phyloP scores from a whole-genome alignment of 2,888 invertebrate genomes.

The Drosophila diplacantha region DNA sequence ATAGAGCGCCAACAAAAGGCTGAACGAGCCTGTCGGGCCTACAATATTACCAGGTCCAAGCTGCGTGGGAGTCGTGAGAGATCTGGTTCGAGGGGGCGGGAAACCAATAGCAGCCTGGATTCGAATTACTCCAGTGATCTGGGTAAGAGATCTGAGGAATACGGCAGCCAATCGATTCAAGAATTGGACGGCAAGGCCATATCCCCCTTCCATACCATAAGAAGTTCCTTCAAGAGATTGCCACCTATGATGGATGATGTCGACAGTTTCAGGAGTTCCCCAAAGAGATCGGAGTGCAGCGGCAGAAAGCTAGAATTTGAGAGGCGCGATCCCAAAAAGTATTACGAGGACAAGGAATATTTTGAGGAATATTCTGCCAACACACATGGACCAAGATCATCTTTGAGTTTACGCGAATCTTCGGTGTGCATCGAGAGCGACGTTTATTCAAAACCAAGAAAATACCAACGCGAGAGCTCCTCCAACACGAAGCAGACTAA shows the following conservation, averaged over 20 bases:
- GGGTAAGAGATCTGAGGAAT: not conserved
- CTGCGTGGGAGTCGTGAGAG: slow-evolving; percentile 25
- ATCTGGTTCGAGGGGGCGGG: slow-evolving; percentile 11
- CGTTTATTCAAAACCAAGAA: slow-evolving; percentile 5
- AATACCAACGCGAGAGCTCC: not conserved
- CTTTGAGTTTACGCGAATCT: not conserved
- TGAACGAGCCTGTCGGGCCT: slow-evolving; percentile 32
- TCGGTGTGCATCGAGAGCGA: not conserved
- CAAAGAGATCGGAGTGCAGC: not conserved
- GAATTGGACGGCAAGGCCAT: not conserved
- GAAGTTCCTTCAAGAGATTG: slow-evolving; percentile 6
- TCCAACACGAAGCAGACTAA: not conserved
- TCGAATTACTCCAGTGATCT: slow-evolving; percentile 10
- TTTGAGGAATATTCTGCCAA: not conserved
- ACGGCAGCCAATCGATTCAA: not conserved
- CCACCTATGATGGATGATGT: not conserved
- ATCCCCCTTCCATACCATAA: not conserved
- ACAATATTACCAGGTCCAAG: slow-evolving; percentile 21
- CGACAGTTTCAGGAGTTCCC: not conserved
- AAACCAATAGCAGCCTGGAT: slow-evolving; percentile 8
- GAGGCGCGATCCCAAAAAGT: not conserved
- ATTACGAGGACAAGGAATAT: not conserved
- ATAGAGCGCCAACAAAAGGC: slow-evolving; percentile 45
- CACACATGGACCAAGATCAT: not conserved
- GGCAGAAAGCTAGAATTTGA: not conserved